These are phyloP conservation scores for Tetranychus truncatus DNA, from an alignment of 2,888 invertebrate species.

Conservation along the genomic window DNA sequence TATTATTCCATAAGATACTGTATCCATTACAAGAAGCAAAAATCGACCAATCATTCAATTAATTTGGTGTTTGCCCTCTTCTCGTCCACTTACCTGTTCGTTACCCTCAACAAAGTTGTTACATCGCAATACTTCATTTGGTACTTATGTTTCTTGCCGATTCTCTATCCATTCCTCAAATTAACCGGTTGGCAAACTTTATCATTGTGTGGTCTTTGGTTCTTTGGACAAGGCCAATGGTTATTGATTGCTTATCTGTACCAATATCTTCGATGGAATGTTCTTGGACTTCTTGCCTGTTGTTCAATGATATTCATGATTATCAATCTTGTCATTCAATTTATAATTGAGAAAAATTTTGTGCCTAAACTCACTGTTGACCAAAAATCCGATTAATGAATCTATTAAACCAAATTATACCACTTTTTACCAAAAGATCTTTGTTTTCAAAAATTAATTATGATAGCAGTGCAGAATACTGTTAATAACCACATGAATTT, in stretches of 20 bases:
- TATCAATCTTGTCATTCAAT: background rate
- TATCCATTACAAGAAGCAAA: background rate
- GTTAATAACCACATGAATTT: too few species aligned
- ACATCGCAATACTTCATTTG: conserved; percentile 95
- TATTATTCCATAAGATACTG: conserved; percentile 40
- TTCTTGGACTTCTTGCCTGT: background rate
- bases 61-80: conserved; percentile 39
- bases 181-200: background rate
- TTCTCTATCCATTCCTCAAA: conserved; percentile 52
- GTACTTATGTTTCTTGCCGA: conserved; percentile 73
- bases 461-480: too few species aligned
- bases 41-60: background rate
- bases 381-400: background rate
- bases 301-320: background rate
- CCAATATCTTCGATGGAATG: conserved; percentile 45
- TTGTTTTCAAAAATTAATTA: too few species aligned
- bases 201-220: conserved; percentile 33
- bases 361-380: background rate
- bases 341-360: conserved; percentile 2
- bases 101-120: conserved; percentile 80
- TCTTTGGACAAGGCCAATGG: conserved; percentile 61
- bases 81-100: conserved; percentile 63
- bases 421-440: too few species aligned
- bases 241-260: conserved; percentile 69
- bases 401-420: background rate